phyloP scores from a whole-genome alignment of 2,888 invertebrate genomes.

The Rhorus exstirpatorius region DNA sequence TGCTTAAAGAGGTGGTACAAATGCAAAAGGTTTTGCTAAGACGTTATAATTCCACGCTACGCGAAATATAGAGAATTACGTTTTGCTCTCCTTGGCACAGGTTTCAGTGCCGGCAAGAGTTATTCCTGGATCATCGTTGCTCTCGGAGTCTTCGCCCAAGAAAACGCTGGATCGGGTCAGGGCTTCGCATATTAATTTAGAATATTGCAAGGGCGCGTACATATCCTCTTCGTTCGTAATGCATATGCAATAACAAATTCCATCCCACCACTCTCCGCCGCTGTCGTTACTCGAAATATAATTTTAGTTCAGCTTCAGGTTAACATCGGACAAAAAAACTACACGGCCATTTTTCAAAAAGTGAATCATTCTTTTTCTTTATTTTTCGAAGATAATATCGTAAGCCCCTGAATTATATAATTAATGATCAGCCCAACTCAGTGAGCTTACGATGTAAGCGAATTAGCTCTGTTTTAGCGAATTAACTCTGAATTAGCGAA shows the following conservation, averaged over 20 bases:
- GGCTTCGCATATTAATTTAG: conserved; percentile 71
- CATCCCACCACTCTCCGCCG: too few species aligned
- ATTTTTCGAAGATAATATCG: too few species aligned
- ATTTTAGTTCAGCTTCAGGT: too few species aligned
- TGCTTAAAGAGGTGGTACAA: not conserved
- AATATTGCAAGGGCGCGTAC: conserved; percentile 64
- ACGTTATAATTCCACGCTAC: conserved; percentile 54
- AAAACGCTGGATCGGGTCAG: conserved; percentile 75
- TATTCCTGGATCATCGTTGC: conserved; percentile 76
- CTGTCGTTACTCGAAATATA: too few species aligned
- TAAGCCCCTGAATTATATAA: too few species aligned
- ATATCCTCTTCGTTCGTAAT: conserved; percentile 6
- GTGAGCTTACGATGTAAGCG: too few species aligned
- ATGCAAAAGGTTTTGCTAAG: conserved; percentile 42
- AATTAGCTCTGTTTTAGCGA: too few species aligned
- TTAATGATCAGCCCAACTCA: too few species aligned
- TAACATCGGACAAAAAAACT: too few species aligned
- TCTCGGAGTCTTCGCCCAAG: conserved; percentile 43
- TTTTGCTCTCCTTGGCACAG: conserved; percentile 78
- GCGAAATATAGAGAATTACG: conserved; percentile 70
- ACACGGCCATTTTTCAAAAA: too few species aligned
- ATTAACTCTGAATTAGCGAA: too few species aligned
- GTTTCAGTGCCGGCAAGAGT: conserved; percentile 66
- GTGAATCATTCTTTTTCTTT: too few species aligned
- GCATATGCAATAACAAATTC: not conserved